These are phyloP conservation scores for Bactericera cockerelli DNA, from an alignment of 1,140 invertebrate species.

Conservation along the genomic window DNA sequence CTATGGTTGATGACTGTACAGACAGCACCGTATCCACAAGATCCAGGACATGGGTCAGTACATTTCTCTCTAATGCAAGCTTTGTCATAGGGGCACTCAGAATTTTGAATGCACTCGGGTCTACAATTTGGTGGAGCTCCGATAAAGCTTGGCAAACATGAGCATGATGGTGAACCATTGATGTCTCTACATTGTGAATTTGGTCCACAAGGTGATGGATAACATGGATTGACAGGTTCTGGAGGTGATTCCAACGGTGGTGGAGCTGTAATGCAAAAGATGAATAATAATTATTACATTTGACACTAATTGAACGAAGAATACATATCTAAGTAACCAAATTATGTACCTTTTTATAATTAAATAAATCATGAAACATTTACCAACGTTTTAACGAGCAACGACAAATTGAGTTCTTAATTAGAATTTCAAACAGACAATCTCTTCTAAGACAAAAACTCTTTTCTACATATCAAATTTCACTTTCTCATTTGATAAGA, in stretches of 20 bases:
- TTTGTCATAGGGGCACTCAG: constrained; percentile 62
- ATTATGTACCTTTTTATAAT: no score
- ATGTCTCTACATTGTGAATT: constrained; percentile 60
- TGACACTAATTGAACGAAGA: constrained; percentile 3
- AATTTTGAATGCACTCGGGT: constrained; percentile 70
- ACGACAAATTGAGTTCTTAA: no score
- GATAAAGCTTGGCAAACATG: constrained; percentile 39
- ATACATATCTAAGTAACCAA: no score
- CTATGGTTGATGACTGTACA: constrained; percentile 38
- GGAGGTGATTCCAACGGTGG: constrained; percentile 25
- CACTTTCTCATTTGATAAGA: no score
- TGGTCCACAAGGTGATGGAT: constrained; percentile 55
- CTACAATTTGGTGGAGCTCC: constrained; percentile 56
- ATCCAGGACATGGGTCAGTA: constrained; percentile 58
- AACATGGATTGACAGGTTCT: constrained; percentile 40
- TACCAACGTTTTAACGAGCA: no score
- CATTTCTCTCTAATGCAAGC: constrained; percentile 69
- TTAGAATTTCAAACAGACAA: no score
- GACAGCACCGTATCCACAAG: constrained; percentile 38
- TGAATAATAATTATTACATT: no score
- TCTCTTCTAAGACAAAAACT: no score
- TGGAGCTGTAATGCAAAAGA: constrained; percentile 23
- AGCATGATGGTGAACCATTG: constrained; percentile 49
- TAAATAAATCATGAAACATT: no score
- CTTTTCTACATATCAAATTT: no score